Base-by-base conservation (phyloP, 2,888 invertebrate species). In the Pyrrhosoma nymphula region DNA sequence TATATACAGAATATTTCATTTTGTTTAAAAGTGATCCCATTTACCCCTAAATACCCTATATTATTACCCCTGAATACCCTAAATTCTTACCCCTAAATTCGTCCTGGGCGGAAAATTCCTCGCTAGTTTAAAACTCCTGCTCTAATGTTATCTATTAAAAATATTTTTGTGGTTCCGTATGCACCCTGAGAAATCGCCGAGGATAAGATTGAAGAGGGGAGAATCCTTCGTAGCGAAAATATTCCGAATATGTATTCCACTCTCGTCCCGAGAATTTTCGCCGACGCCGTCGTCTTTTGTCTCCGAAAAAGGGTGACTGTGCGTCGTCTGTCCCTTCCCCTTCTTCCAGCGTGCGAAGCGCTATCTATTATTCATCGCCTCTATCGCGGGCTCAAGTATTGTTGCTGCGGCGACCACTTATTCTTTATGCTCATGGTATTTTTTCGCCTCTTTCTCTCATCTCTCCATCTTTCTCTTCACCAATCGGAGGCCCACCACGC, bases 331-430 rank as follows among this genome's bases (percentile, higher is more conserved):
- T 47, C 69, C 60, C 60, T 60, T 20, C 60, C 16, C 60, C 60
- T 60, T 16, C 60, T 12, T 60, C 20, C 18, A 2, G 69, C 69
- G 69, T 26, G n/a, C 3, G 20, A 69, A 26, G 69, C 16, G 82
- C 82, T 35, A 82, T 82, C 82, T 82, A 30, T 82, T 82, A 82
- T 82, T 82, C 82, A 82, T 82, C 82, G 82, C 30, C 26, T 35
- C 35, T 26, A 82, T 82, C 82, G 82, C 82, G 35, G 30, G 30
- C 14, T 35, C 35, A 26, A 30, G 35, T 82, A 82, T 82, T 82
- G 82, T 82, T 69, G 35, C n/a, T 23, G 69, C 14, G 82, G 12
- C 10, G 30, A 82, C 82, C 82, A 18, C 35, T 82, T 10, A n/a
- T 26, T 26, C 69, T 60, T 60, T 60, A n/a, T 26, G 2, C 4